Evolutionary conservation across 2,113 vertebrate species (phyloP).

Genomic region (Vireo altiloquus): DNA sequence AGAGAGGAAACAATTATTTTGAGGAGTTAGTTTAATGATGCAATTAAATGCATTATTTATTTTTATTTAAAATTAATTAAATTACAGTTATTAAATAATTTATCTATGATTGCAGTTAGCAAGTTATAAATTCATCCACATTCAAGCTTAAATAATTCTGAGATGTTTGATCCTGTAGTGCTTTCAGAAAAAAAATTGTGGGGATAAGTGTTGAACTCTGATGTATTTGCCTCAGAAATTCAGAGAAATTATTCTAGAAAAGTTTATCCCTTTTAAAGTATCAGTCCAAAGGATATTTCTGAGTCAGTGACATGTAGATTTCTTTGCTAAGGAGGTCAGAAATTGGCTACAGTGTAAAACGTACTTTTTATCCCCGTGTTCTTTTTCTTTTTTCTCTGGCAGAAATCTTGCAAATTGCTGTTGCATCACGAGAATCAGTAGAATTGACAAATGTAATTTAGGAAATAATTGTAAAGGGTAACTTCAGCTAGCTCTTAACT

Average conservation of each 20-base stretch:
- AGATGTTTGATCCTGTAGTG: neutral
- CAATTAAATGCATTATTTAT: neutral
- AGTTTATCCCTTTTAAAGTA: neutral
- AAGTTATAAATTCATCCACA: neutral
- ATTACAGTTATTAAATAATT: neutral
- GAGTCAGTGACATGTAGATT: neutral
- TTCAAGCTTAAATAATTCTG: neutral
- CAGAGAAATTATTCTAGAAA: neutral
- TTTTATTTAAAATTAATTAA: constrained; percentile 2
- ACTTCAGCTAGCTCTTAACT: neutral
- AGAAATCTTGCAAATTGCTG: neutral
- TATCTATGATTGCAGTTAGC: neutral
- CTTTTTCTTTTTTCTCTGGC: neutral
- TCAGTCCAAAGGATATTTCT: neutral
- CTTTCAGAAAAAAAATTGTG: neutral
- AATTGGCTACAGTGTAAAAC: neutral
- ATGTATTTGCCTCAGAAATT: neutral
- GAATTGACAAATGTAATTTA: neutral
- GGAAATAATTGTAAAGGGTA: neutral
- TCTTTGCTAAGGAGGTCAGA: neutral
- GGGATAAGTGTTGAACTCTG: neutral
- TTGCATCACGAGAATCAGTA: neutral
- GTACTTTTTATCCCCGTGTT: accelerated
- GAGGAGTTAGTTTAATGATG: neutral
- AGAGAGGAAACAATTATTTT: neutral